Conservation (phyloP, 1,140 invertebrate genomes). For the Gonioctena quinquepunctata region DNA sequence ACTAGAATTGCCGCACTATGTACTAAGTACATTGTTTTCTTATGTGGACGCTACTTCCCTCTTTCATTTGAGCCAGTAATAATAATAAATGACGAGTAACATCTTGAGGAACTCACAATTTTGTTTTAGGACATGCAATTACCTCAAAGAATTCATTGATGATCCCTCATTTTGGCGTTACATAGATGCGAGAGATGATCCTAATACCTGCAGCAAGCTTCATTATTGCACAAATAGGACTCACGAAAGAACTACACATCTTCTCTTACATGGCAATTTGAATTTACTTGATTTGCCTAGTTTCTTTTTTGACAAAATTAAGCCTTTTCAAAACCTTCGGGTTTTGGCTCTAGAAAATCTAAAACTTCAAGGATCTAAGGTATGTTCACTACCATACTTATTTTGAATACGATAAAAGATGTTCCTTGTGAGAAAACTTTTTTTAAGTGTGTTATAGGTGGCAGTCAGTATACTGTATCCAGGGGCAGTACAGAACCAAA, state of each 20-base stretch:
- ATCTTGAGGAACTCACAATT: no score
- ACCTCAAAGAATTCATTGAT: constrained; percentile 33
- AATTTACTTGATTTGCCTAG: constrained; percentile 21
- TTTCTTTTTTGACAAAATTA: constrained; percentile 13
- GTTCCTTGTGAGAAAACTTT: no score
- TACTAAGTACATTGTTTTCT: constrained; percentile 28
- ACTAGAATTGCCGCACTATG: constrained; percentile 6
- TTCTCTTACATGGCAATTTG: constrained; percentile 32
- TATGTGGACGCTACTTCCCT: constrained; percentile 37
- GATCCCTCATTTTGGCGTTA: constrained; percentile 36
- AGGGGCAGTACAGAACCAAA: no score
- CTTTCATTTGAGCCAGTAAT: constrained; percentile 37
- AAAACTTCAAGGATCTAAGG: constrained; percentile 26
- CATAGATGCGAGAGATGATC: constrained; percentile 34
- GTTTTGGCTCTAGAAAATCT: constrained; percentile 44
- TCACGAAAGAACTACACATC: constrained; percentile 30
- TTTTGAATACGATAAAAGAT: no score
- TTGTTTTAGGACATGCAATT: constrained; percentile 37
- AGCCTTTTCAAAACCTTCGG: constrained; percentile 27
- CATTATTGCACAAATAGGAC: constrained; percentile 33
- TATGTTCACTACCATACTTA: no score
- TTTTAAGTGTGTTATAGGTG: no score
- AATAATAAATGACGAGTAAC: no score
- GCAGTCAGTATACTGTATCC: no score
- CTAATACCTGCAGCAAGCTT: constrained; percentile 34